Base-by-base conservation (phyloP, 64 coral and sea anemone genomes). In the Acropora tenuis region DNA sequence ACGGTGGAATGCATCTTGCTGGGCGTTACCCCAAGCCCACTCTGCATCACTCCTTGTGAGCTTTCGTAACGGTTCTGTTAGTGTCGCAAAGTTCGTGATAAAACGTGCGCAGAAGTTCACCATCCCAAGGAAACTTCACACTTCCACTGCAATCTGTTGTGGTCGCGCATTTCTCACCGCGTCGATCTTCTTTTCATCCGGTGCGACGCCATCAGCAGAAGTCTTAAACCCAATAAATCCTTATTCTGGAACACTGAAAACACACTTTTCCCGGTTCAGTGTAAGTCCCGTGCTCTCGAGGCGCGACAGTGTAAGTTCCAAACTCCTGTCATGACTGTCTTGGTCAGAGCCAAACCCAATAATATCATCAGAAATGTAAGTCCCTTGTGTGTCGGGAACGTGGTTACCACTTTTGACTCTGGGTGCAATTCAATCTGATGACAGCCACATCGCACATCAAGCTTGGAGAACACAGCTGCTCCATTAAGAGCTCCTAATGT, bases 101-200 rank as follows among this genome's bases (percentile, higher is more conserved):
- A 82, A 91, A 4, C 66, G 2, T 5, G 85, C 85, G 65, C 91
- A 83, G 75, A 63, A 48, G 9, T 76, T 85, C 4, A 91, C 79
- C 49, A 91, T 11, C 13, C 89, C 89, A 16, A 87, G 84, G 40
- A 88, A 88, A 88, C 76, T 93, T 17, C 66, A 75, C 65, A 93
- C 91, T 47, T 93, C 72, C 19, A 50, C 59, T 57, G 72, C 75
- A 79, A 69, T 87, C 48, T 53, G 18, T 50, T 59, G 78, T 69
- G 79, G 63, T 76, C 78, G 68, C 5, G 92, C 92, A 43, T 89
- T 61, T 40, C 15, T 50, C 53, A 93, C 57, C n/a, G 86, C 85
- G 41, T 88, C 73, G 2, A 88, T 86, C 48, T 84, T 88, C 40
- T 74, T 47, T 40, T 80, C 86, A 43, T 76, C 87, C n/a, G 86